Base-by-base conservation (phyloP, 2,888 invertebrate genomes). In the Hirtodrosophila duncani region DNA sequence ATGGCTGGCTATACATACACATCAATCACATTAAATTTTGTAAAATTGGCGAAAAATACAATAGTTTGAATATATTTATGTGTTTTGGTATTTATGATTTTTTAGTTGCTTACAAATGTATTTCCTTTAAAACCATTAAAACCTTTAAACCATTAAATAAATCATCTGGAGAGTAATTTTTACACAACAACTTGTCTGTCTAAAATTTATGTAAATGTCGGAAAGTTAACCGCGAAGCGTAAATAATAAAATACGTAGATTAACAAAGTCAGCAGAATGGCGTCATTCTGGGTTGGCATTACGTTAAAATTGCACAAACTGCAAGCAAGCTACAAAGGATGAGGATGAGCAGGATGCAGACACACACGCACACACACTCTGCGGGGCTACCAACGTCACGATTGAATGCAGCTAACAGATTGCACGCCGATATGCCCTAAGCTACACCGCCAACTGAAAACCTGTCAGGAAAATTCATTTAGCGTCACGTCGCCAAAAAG, bases 351-450 rank as follows among this genome's bases (percentile, higher is more conserved):
- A 23, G 26, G 0, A 37, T 9, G n/a, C 11, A 43, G 13, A 14
- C 14, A 13, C 21, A 10, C 11, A 27, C 27, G 3, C 13, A 10
- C 18, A 33, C 21, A 29, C 16, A 24, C 33, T 20, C 18, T 11
- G 34, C 31, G 17, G 42, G 21, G 36, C 10, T n/a, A 9, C 37
- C 29, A 23, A 38, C 53, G 63, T 60, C 62, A 72, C 57, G 77
- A 57, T 52, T 62, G 45, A 72, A 77, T 69, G 64, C 69, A 63
- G 57, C 10, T 34, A 39, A 55, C 59, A 74, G 74, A 75, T 72
- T 75, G 72, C 67, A 62, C 63, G 55, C 66, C 59, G 61, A 63
- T 68, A 71, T 41, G 63, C 43, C 23, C 30, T 46, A 27, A 50
- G 38, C n/a, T n/a, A n/a, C n/a, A n/a, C n/a, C n/a, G 53, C 44